Base-by-base conservation (phyloP, 2,797 vertebrate species). In the Sphenodon punctatus region DNA sequence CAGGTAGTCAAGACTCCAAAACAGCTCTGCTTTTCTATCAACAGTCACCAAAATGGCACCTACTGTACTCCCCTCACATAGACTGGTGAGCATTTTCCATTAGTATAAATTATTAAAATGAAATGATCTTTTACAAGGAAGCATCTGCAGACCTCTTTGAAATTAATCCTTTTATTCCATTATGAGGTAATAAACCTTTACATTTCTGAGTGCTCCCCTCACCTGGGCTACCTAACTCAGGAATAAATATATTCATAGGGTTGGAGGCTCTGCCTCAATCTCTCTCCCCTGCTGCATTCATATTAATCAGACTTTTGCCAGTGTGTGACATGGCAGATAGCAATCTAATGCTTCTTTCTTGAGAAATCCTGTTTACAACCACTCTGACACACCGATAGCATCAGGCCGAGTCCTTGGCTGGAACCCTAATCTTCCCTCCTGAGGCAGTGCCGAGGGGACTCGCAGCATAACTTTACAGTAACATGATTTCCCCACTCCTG, bases 61-160 rank as follows among this genome's bases (percentile, higher is more conserved):
- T 72, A 13, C 14, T 56, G 76, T 43, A 41, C 75, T 67, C 84
- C 36, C 25, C 55, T 66, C 30, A 25, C n/a, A 67, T 25, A 64
- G 75, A 87, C 87, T 73, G 67, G 71, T 66, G 32, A 59, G 45
- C 60, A 68, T 85, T 91, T 90, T 91, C 92, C 92, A 92, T 94
- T 93, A 92, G 67, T 86, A 93, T 92, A 88, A 93, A 94, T 94
- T 90, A 93, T 94, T 94, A 89, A 94, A 90, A 84, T 90, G 75
- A 89, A 90, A 89, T 66, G 38, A 55, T 91, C 86, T 89, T 93
- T 91, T 92, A 83, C 75, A 88, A 87, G 65, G 42, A 60, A 71
- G 85, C 70, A 53, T 79, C 85, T 90, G 84, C 61, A 83, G 90
- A 84, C 68, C 67, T 86, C 74, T 88, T 88, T 51, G 83, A 78